A percentile compares a stretch with the other conserved stretches of the same genome.
phyloP scores from a whole-genome alignment of 2,113 vertebrate genomes.

The Cyprinodon variegatus region DNA sequence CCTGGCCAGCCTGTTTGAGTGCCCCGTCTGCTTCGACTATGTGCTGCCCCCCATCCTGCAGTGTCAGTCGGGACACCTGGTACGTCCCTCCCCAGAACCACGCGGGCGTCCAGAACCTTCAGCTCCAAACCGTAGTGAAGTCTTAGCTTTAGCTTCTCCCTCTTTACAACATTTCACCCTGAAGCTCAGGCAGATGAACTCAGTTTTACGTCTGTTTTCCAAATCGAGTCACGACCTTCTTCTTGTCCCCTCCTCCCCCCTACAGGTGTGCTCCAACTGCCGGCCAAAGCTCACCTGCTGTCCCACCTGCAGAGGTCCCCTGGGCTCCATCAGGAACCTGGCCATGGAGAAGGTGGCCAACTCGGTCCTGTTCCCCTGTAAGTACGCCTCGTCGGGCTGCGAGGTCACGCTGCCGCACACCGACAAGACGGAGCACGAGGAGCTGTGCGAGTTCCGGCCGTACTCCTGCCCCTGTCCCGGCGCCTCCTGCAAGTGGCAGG shows the following conservation, averaged over 20 bases:
- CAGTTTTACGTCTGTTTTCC: background rate
- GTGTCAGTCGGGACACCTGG: slow-evolving; percentile 98
- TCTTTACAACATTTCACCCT: too few species aligned
- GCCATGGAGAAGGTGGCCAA: slow-evolving; percentile 99
- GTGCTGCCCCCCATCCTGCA: slow-evolving; percentile 98
- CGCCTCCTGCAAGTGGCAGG: slow-evolving; percentile 98
- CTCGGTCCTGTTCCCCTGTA: slow-evolving; percentile 98
- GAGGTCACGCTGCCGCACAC: slow-evolving; percentile 98
- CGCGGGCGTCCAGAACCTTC: background rate
- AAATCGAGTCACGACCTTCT: background rate
- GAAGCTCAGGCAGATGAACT: background rate
- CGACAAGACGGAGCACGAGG: slow-evolving; percentile 98
- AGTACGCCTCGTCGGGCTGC: slow-evolving; percentile 97
- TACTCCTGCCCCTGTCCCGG: slow-evolving; percentile 98
- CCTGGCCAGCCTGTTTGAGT: slow-evolving; percentile 98
- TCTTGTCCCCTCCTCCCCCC: too few species aligned
- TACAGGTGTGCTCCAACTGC: slow-evolving; percentile 94
- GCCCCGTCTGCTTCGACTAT: slow-evolving; percentile 99
- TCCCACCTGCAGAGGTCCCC: slow-evolving; percentile 93
- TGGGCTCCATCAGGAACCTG: slow-evolving; percentile 98
- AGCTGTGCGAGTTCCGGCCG: slow-evolving; percentile 98
- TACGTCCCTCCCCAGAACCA: slow-evolving; percentile 79
- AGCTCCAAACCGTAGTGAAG: background rate
- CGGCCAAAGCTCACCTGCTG: slow-evolving; percentile 99
- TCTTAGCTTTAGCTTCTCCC: background rate